A percentile compares a stretch with the other conserved stretches of the same genome.
Conservation (phyloP, 2,797 vertebrate genomes). For the Hypotaenidia philippensis region DNA sequence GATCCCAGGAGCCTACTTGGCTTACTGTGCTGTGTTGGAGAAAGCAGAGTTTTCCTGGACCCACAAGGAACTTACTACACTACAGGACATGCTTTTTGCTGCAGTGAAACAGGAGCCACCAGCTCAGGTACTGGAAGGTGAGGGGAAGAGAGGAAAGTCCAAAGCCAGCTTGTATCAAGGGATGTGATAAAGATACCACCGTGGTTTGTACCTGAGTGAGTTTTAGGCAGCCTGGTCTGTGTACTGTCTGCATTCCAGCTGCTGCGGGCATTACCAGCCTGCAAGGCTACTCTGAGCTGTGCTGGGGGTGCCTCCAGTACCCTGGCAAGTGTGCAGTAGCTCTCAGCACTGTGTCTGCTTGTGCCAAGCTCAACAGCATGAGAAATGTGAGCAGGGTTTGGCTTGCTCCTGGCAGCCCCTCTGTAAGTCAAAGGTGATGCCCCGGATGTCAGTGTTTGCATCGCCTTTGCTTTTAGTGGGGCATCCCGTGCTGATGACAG, state of each 20-base stretch:
- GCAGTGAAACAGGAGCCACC: background rate
- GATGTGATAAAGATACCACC: background rate
- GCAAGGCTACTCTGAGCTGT: fast-evolving
- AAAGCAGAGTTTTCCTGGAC: background rate
- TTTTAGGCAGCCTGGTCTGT: background rate
- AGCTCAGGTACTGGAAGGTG: background rate
- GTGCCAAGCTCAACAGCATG: fast-evolving
- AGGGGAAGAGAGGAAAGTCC: background rate
- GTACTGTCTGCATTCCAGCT: background rate
- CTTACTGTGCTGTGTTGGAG: background rate
- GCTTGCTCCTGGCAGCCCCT: background rate
- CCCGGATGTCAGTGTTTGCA: fast-evolving
- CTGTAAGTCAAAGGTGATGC: background rate
- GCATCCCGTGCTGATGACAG: background rate
- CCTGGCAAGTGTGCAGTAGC: fast-evolving
- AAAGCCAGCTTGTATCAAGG: background rate
- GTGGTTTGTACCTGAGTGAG: background rate
- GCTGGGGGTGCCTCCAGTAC: fast-evolving
- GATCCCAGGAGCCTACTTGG: background rate
- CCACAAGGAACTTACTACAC: background rate
- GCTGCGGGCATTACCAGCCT: background rate
- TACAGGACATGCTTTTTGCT: background rate
- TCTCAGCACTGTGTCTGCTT: fast-evolving
- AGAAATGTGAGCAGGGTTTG: background rate
- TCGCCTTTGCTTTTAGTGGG: background rate